phyloP scores from a whole-genome alignment of 2,113 vertebrate species.

The Ptilonorhynchus violaceus region DNA sequence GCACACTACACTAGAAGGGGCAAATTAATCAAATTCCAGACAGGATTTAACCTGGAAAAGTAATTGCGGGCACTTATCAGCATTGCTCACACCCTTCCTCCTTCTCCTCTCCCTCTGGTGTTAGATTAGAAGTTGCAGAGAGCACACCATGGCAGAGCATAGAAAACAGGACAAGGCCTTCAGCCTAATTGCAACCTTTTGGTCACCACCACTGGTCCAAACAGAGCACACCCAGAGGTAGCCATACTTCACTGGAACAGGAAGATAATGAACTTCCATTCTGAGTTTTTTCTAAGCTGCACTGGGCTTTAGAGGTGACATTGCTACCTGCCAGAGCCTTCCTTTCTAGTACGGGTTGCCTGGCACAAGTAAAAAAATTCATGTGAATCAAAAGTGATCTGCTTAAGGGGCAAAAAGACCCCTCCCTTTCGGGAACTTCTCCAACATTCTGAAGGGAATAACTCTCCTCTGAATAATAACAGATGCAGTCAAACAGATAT shows the following conservation, averaged over 20 bases:
- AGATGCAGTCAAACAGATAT: neutral
- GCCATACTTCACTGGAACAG: neutral
- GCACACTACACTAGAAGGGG: neutral
- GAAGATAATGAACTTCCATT: neutral
- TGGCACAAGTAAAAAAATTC: neutral
- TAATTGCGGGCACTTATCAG: neutral
- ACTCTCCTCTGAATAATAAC: neutral
- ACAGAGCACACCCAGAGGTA: neutral
- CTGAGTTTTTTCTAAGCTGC: neutral
- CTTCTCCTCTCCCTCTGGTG: neutral
- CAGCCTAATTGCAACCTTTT: neutral
- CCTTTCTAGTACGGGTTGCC: neutral
- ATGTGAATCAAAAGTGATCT: neutral
- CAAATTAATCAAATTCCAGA: neutral
- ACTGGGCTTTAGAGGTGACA: neutral
- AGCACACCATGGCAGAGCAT: neutral
- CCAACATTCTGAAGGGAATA: neutral
- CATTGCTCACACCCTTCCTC: neutral
- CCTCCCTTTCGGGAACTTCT: neutral
- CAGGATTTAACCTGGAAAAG: neutral
- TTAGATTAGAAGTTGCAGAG: neutral
- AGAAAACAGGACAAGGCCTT: neutral
- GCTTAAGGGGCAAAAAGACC: neutral
- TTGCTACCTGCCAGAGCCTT: neutral
- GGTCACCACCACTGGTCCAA: neutral